phyloP scores from a whole-genome alignment of 2,888 invertebrate genomes.

The Leptura quadrifasciata region DNA sequence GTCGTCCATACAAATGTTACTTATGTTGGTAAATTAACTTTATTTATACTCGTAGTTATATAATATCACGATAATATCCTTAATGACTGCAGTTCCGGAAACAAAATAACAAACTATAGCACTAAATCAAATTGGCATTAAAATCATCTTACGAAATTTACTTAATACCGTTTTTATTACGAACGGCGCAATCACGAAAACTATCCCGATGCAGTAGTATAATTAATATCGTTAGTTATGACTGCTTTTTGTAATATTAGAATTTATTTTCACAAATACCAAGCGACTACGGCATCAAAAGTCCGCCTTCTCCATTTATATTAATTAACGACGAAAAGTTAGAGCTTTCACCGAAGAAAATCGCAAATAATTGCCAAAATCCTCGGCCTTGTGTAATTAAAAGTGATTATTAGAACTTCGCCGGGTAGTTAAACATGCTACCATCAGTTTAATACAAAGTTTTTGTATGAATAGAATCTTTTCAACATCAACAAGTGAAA shows the following conservation, averaged over 20 bases:
- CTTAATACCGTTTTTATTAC: conserved; percentile 30
- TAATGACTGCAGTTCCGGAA: conserved; percentile 50
- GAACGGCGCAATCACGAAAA: conserved; percentile 34
- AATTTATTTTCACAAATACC: conserved; percentile 24
- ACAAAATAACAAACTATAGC: conserved; percentile 26
- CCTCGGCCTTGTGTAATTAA: conserved; percentile 33
- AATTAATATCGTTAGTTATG: conserved; percentile 32
- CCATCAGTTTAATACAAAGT: background rate
- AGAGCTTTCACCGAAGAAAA: conserved; percentile 33
- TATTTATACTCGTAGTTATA: background rate
- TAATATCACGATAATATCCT: conserved; percentile 5
- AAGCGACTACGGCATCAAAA: conserved; percentile 31
- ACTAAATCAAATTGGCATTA: conserved; percentile 31
- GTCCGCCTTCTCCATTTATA: conserved; percentile 44
- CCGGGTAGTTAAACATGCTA: conserved; percentile 31
- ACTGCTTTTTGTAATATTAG: conserved; percentile 19
- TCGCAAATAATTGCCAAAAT: conserved; percentile 40
- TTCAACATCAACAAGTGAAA: conserved; percentile 6
- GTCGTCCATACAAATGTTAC: too few relatives aligned
- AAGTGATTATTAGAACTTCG: conserved; percentile 36
- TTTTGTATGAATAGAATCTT: conserved; percentile 19
- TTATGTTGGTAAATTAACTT: background rate
- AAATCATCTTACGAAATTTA: conserved; percentile 24
- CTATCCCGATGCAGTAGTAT: conserved; percentile 24
- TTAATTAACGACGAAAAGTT: conserved; percentile 46